These are phyloP conservation scores for Pyrochroa serraticornis DNA, from an alignment of 2,888 invertebrate species.

Conservation along the genomic window DNA sequence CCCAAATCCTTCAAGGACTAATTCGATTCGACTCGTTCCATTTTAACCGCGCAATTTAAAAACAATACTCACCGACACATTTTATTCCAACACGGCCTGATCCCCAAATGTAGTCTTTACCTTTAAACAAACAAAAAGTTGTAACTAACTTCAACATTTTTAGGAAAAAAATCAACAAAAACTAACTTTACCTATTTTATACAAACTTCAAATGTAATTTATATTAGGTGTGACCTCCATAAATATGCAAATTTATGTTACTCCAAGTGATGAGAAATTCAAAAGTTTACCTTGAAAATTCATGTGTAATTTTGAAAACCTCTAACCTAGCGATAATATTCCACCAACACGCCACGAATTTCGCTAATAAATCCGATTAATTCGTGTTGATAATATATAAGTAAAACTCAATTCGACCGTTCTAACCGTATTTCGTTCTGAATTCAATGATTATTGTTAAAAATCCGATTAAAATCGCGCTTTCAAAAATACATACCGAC, in stretches of 20 bases:
- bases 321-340: slow-evolving; percentile 3
- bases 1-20: background rate
- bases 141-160: slow-evolving; percentile 9
- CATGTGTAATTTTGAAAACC: slow-evolving; percentile 30
- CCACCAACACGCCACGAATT: background rate
- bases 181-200: slow-evolving; percentile 20
- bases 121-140: slow-evolving; percentile 45
- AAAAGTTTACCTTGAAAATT: slow-evolving; percentile 32
- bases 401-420: too few species aligned
- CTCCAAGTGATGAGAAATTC: slow-evolving; percentile 32
- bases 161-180: slow-evolving; percentile 5
- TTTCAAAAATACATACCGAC: background rate
- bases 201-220: slow-evolving; percentile 27
- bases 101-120: slow-evolving; percentile 71
- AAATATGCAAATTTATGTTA: slow-evolving; percentile 31
- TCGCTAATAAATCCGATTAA: too few species aligned
- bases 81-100: slow-evolving; percentile 64
- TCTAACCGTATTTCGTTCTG: too few species aligned
- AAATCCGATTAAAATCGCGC: background rate
- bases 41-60: slow-evolving; percentile 17
- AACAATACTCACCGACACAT: slow-evolving; percentile 64
- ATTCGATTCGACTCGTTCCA: slow-evolving; percentile 29
- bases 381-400: too few species aligned
- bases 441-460: too few species aligned
- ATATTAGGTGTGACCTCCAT: slow-evolving; percentile 32